These are phyloP conservation scores for Euthynnus affinis DNA, from an alignment of 2,797 vertebrate species.

Conservation along the genomic window DNA sequence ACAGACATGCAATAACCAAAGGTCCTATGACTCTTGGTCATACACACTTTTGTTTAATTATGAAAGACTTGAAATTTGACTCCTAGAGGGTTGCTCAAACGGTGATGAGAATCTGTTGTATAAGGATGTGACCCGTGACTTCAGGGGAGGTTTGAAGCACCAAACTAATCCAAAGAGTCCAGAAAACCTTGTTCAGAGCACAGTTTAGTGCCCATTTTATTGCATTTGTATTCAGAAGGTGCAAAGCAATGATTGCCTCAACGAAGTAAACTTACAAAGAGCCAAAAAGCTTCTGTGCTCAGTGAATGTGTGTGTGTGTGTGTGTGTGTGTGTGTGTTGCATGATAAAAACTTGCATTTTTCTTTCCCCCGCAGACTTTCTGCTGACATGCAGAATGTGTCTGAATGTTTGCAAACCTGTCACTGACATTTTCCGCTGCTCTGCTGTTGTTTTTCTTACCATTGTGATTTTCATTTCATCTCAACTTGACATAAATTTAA, in stretches of 20 bases:
- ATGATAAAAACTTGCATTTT: too few species aligned
- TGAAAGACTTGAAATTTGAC: neutral
- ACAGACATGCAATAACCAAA: neutral
- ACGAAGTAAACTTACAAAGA: neutral
- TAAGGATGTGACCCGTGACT: too few species aligned
- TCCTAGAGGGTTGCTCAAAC: neutral
- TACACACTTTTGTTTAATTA: neutral
- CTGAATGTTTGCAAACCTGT: slow-evolving; percentile 51
- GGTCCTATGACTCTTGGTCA: too few species aligned
- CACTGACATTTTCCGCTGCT: slow-evolving; percentile 20
- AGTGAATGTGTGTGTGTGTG: neutral
- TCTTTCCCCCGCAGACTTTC: slow-evolving; percentile 7
- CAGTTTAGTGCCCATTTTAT: too few species aligned
- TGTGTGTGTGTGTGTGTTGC: slow-evolving; percentile 8
- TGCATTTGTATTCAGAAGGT: too few species aligned
- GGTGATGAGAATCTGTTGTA: too few species aligned
- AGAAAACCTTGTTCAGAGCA: too few species aligned
- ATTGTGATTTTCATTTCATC: slow-evolving; percentile 27
- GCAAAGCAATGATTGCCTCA: neutral
- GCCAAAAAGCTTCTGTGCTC: neutral
- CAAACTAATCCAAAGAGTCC: too few species aligned
- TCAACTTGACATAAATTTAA: slow-evolving; percentile 7
- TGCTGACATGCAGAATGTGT: slow-evolving; percentile 37
- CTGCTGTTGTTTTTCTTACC: slow-evolving; percentile 40
- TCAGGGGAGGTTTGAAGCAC: too few species aligned